phyloP scores from a whole-genome alignment of 2,888 invertebrate genomes.

The Timema podura region DNA sequence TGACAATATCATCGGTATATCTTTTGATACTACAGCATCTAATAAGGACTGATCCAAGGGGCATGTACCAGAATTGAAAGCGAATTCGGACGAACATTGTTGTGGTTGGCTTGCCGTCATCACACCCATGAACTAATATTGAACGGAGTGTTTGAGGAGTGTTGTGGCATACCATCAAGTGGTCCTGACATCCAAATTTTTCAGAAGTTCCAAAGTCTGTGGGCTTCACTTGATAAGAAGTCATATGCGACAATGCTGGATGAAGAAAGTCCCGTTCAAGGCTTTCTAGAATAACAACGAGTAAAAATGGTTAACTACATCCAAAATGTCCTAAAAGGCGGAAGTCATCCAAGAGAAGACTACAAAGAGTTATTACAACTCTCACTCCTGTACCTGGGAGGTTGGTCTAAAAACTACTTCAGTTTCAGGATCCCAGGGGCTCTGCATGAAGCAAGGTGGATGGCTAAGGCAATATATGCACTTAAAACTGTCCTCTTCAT shows the following conservation, averaged over 20 bases:
- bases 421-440: slow-evolving; percentile 22
- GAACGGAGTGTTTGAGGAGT: slow-evolving; percentile 21
- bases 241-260: no score
- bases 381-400: slow-evolving; percentile 17
- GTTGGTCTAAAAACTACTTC: slow-evolving; percentile 18
- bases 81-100: slow-evolving; percentile 19
- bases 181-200: slow-evolving; percentile 20
- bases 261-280: no score
- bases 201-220: slow-evolving; percentile 19
- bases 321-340: no score
- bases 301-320: no score
- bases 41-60: no score
- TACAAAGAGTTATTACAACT: no score
- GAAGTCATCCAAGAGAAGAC: no score
- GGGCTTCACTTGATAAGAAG: slow-evolving; percentile 19
- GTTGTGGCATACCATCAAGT: slow-evolving; percentile 23
- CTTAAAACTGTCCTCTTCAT: slow-evolving; percentile 18
- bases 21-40: no score
- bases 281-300: no score
- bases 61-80: slow-evolving; percentile 11
- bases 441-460: slow-evolving; percentile 21
- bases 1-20: no score
- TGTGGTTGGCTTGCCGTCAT: slow-evolving; percentile 19
- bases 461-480: slow-evolving; percentile 18
- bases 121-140: slow-evolving; percentile 20